Percentiles rank a stretch among this genome's conserved stretches.
Evolutionary conservation across 2,888 invertebrate genomes (phyloP).

Genomic region (Ophion slaviceki): DNA sequence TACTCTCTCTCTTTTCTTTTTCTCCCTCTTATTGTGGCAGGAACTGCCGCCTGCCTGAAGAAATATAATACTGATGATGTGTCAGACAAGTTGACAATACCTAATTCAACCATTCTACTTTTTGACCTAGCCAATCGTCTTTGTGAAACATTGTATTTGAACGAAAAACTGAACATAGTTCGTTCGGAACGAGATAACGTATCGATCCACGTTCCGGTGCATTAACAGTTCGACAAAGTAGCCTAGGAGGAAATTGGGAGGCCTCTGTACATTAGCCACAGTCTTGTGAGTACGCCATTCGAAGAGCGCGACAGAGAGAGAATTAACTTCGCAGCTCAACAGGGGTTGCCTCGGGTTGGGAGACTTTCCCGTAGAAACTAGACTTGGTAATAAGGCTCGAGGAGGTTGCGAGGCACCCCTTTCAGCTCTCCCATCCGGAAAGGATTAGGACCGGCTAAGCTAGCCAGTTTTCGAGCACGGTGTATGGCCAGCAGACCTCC

Average conservation of each 20-base stretch:
- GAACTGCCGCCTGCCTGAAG: not conserved
- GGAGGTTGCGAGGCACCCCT: conserved; percentile 39
- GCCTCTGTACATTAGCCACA: conserved; percentile 29
- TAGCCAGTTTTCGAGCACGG: conserved; percentile 59
- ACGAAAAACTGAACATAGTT: not conserved
- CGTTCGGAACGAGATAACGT: not conserved
- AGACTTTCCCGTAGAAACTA: conserved; percentile 53
- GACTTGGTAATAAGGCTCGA: conserved; percentile 69
- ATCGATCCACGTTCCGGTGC: conserved; percentile 34
- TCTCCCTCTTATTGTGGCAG: not conserved
- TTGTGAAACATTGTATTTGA: not conserved
- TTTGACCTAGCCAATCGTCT: not conserved
- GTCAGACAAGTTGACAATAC: too few relatives aligned
- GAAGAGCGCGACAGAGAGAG: not conserved
- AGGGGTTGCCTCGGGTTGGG: conserved; percentile 52
- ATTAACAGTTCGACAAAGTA: conserved; percentile 52
- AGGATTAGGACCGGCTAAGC: conserved; percentile 79
- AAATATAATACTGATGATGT: not conserved
- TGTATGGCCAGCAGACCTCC: conserved; percentile 20
- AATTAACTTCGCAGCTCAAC: conserved; percentile 57
- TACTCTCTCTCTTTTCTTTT: not conserved
- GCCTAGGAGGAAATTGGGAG: not conserved
- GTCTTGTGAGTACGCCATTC: conserved; percentile 48
- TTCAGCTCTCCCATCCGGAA: conserved; percentile 69
- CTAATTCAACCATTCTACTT: not conserved